phyloP scores from a whole-genome alignment of 2,888 invertebrate genomes.

The Caenorhabditis plicata region DNA sequence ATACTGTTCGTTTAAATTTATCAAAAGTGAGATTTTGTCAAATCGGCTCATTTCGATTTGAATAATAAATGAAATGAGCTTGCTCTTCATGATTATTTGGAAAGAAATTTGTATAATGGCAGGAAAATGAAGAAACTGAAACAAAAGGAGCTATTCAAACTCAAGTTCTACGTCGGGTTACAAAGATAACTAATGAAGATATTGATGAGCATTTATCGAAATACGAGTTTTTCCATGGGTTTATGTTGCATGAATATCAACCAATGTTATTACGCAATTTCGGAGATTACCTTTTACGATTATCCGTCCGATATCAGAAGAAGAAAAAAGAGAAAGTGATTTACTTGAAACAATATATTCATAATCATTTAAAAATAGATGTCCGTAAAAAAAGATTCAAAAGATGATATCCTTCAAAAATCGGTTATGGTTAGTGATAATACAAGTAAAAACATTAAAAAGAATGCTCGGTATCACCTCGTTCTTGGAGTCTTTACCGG shows the following conservation, averaged over 20 bases:
- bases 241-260: conserved; percentile 24
- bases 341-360: too few relatives aligned
- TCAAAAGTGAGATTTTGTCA: too few relatives aligned
- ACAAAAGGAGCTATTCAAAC: too few relatives aligned
- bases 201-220: conserved; percentile 10
- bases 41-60: too few relatives aligned
- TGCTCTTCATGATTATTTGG: too few relatives aligned
- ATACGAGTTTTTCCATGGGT: conserved; percentile 19
- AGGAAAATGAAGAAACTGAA: too few relatives aligned
- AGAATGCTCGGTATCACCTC: neutral
- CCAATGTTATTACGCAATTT: conserved; percentile 10
- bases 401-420: neutral
- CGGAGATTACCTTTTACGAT: conserved; percentile 17
- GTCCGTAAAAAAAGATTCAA: too few relatives aligned
- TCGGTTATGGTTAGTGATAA: neutral
- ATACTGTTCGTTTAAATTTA: too few relatives aligned
- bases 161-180: too few relatives aligned
- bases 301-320: conserved; percentile 5
- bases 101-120: too few relatives aligned
- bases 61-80: too few relatives aligned
- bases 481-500: neutral
- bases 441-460: neutral
- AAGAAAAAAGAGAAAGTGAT: neutral
- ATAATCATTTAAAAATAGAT: too few relatives aligned
- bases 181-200: conserved; percentile 18